Evolutionary conservation across 2,888 invertebrate species (phyloP).

Genomic region (Trachelus iudaicus): DNA sequence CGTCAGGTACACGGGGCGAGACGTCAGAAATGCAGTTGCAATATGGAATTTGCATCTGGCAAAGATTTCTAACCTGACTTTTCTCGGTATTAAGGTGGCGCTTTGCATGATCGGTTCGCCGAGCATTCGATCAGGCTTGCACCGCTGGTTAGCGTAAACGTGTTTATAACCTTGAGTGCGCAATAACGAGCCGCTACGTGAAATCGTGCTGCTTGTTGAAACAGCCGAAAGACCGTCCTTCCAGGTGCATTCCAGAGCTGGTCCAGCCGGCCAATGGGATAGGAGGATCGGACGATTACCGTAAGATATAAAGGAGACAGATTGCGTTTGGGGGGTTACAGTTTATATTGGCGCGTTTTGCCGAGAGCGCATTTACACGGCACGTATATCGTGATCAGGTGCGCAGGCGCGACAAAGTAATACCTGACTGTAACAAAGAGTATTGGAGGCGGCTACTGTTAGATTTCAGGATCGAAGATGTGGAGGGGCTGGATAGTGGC

Average conservation of each 20-base stretch:
- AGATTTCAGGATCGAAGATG: background rate
- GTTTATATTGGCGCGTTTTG: slow-evolving; percentile 40
- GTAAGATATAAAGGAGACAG: slow-evolving; percentile 53
- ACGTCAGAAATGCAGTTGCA: background rate
- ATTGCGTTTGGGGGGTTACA: slow-evolving; percentile 39
- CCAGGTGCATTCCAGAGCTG: slow-evolving; percentile 34
- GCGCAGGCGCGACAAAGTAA: background rate
- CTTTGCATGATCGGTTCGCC: slow-evolving; percentile 12
- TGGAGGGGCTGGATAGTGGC: slow-evolving; percentile 15
- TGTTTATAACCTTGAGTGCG: slow-evolving; percentile 27
- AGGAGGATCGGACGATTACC: slow-evolving; percentile 27
- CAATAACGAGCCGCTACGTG: slow-evolving; percentile 30
- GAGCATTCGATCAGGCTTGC: slow-evolving; percentile 11
- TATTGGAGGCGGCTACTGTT: background rate
- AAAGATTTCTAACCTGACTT: background rate
- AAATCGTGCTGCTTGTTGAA: slow-evolving; percentile 42
- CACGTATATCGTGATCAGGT: background rate
- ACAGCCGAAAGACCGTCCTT: slow-evolving; percentile 28
- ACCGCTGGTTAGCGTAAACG: slow-evolving; percentile 9
- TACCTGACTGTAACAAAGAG: background rate
- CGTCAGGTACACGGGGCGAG: background rate
- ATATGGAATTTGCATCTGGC: background rate
- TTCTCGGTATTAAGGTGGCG: background rate
- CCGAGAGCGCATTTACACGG: slow-evolving; percentile 1
- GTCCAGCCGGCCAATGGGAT: slow-evolving; percentile 31